phyloP scores from a whole-genome alignment of 2,113 vertebrate genomes.

The Nansenia antarctica region DNA sequence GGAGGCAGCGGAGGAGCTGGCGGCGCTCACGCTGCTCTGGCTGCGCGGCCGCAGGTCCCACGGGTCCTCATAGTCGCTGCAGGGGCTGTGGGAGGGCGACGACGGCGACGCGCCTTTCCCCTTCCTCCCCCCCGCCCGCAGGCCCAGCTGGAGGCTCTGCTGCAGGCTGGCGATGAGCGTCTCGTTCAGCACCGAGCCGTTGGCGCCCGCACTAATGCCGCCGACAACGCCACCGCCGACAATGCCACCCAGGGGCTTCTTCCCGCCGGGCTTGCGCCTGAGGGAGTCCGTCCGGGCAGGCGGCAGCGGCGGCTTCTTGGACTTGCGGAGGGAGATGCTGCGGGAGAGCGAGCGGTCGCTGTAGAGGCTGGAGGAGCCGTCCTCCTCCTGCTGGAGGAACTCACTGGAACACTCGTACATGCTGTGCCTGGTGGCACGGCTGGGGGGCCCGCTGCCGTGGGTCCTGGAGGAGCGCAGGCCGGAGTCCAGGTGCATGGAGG shows the following conservation, averaged over 20 bases:
- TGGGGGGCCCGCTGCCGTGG: slow-evolving; percentile 61
- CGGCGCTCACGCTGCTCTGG: slow-evolving; percentile 86
- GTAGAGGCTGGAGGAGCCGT: slow-evolving; percentile 56
- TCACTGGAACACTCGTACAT: slow-evolving; percentile 86
- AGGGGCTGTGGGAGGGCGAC: slow-evolving; percentile 90
- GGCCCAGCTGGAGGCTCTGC: slow-evolving; percentile 87
- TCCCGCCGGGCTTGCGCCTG: slow-evolving; percentile 79
- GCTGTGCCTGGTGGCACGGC: slow-evolving; percentile 80
- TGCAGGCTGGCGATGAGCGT: slow-evolving; percentile 90
- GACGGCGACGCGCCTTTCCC: slow-evolving; percentile 81
- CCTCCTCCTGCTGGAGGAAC: slow-evolving; percentile 73
- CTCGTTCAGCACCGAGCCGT: slow-evolving; percentile 84
- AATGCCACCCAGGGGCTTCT: slow-evolving; percentile 69
- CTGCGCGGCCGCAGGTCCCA: slow-evolving; percentile 91
- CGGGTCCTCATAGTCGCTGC: slow-evolving; percentile 93
- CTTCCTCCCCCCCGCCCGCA: slow-evolving; percentile 64
- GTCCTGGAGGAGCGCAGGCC: slow-evolving; percentile 75
- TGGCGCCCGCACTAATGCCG: slow-evolving; percentile 45
- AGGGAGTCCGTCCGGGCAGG: slow-evolving; percentile 94
- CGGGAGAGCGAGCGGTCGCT: slow-evolving; percentile 83
- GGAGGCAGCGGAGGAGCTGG: slow-evolving; percentile 87
- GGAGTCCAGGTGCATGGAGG: slow-evolving; percentile 79
- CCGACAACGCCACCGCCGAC: slow-evolving; percentile 37
- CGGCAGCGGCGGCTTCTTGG: slow-evolving; percentile 90
- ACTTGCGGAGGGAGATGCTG: slow-evolving; percentile 92